phyloP scores from a whole-genome alignment of 2,888 invertebrate species.

The Ormyrus labotus region DNA sequence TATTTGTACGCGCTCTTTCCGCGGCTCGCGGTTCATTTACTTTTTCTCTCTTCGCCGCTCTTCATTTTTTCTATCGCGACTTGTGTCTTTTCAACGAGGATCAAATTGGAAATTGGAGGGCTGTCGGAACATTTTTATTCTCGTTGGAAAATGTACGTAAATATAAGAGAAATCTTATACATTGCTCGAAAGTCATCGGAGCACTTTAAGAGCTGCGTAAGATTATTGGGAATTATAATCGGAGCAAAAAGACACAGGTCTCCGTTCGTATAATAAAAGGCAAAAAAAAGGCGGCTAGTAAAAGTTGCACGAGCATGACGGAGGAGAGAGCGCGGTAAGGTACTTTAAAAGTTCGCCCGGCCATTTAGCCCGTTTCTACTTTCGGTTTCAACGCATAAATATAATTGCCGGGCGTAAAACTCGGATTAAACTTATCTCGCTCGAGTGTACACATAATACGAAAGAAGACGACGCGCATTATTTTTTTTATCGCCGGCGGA shows the following conservation, averaged over 20 bases:
- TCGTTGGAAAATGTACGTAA: no score
- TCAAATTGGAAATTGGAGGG: no score
- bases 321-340: background rate
- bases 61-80: no score
- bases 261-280: background rate
- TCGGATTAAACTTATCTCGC: background rate
- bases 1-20: conserved; percentile 37
- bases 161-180: no score
- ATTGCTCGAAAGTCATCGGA: background rate
- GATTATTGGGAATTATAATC: background rate
- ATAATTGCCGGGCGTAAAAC: background rate
- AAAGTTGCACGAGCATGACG: background rate
- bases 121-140: no score
- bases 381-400: background rate
- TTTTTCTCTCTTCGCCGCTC: background rate
- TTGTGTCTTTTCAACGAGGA: no score
- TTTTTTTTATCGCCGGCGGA: no score
- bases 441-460: background rate
- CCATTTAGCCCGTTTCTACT: conserved; percentile 23
- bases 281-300: background rate
- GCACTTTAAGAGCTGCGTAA: background rate
- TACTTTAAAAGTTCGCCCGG: conserved; percentile 24
- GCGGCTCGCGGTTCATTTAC: conserved; percentile 1
- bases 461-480: no score
- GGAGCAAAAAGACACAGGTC: background rate